Conservation (phyloP, 2,797 vertebrate genomes). For the Eulemur mongoz region DNA sequence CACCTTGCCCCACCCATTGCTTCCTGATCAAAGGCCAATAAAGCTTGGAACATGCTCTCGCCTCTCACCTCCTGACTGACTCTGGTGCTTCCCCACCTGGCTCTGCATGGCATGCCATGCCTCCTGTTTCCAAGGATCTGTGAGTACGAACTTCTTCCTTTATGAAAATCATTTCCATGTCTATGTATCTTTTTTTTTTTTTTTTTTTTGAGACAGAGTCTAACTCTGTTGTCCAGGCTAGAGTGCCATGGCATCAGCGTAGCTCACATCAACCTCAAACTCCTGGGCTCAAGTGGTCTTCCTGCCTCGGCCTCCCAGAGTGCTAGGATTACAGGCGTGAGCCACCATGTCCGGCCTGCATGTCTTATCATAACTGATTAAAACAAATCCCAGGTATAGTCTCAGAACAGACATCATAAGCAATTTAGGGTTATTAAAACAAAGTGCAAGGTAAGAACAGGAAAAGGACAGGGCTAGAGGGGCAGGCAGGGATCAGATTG, state of each 20-base stretch:
- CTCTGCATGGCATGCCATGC: no score
- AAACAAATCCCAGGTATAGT: neutral
- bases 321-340: no score
- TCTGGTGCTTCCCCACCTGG: neutral
- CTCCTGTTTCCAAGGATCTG: neutral
- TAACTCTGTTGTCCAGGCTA: no score
- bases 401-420: neutral
- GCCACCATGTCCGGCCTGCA: no score
- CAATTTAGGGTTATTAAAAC: neutral
- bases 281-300: no score
- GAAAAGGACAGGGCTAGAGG: neutral
- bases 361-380: neutral
- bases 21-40: neutral
- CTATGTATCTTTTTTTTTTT: neutral
- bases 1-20: neutral
- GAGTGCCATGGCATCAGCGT: no score
- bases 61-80: neutral
- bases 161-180: neutral
- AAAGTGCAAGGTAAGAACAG: neutral
- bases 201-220: no score
- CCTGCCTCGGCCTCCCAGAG: no score
- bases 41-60: neutral
- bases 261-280: no score
- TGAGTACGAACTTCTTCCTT: neutral
- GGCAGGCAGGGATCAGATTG: neutral